Conservation (phyloP, 2,797 vertebrate genomes). For the Coreius guichenoti region DNA sequence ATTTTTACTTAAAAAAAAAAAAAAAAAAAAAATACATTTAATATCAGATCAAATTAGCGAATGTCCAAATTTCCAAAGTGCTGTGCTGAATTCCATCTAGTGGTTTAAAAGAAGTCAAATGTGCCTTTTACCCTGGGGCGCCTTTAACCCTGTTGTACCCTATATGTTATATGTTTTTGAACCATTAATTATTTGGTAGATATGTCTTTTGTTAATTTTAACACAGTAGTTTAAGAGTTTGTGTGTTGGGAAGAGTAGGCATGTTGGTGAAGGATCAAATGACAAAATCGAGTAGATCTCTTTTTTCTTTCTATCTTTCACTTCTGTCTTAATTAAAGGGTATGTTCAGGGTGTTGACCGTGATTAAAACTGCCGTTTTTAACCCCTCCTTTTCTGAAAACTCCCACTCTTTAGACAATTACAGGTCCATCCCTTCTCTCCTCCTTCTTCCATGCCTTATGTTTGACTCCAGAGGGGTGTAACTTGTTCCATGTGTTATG, state of each 20-base stretch:
- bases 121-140: too few relatives aligned
- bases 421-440: neutral
- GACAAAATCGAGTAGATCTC: neutral
- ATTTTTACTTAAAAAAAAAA: too few relatives aligned
- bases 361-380: neutral
- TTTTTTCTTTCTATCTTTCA: neutral
- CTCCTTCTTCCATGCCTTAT: neutral
- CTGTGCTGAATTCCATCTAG: too few relatives aligned
- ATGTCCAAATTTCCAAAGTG: too few relatives aligned
- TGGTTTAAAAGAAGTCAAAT: too few relatives aligned
- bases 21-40: too few relatives aligned
- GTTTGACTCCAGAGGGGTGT: neutral
- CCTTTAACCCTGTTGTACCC: too few relatives aligned
- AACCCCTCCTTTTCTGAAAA: constrained; percentile 4
- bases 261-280: constrained; percentile 1
- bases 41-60: too few relatives aligned
- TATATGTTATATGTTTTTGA: too few relatives aligned
- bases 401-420: constrained; percentile 14
- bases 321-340: constrained; percentile 28
- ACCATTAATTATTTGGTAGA: neutral
- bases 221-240: neutral
- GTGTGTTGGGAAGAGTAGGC: neutral
- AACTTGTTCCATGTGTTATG: neutral
- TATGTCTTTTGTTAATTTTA: neutral
- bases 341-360: constrained; percentile 45